phyloP scores from a whole-genome alignment of 2,797 vertebrate genomes.

The Peromyscus nudipes region DNA sequence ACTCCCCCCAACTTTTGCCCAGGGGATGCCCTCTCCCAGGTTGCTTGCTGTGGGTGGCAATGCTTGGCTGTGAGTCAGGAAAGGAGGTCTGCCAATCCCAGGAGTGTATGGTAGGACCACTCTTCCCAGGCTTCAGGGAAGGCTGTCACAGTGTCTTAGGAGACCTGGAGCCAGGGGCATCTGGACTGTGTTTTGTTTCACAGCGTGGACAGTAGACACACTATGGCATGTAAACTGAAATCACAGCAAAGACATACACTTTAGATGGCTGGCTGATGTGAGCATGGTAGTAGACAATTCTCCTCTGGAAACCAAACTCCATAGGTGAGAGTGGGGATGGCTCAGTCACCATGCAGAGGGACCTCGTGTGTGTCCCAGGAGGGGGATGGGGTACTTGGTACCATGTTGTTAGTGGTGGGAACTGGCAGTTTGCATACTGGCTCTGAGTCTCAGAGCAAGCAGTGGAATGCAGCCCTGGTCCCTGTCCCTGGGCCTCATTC shows the following conservation, averaged over 20 bases:
- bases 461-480: rapidly evolving
- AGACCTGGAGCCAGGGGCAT: neutral
- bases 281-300: neutral
- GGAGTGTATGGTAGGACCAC: neutral
- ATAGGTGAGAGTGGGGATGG: too few species aligned
- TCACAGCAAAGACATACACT: neutral
- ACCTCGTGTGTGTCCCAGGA: neutral
- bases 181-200: neutral
- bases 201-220: rapidly evolving
- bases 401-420: neutral
- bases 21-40: neutral
- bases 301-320: neutral
- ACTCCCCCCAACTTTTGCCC: neutral
- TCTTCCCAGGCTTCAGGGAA: too few species aligned
- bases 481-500: neutral
- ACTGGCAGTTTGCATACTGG: too few species aligned
- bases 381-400: too few species aligned
- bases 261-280: rapidly evolving
- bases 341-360: neutral
- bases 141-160: neutral
- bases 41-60: neutral
- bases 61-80: neutral
- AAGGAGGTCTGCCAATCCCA: neutral
- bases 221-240: neutral
- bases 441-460: neutral